Base-by-base conservation (phyloP, 2,888 invertebrate genomes). In the Stenchaetothrips biformis region DNA sequence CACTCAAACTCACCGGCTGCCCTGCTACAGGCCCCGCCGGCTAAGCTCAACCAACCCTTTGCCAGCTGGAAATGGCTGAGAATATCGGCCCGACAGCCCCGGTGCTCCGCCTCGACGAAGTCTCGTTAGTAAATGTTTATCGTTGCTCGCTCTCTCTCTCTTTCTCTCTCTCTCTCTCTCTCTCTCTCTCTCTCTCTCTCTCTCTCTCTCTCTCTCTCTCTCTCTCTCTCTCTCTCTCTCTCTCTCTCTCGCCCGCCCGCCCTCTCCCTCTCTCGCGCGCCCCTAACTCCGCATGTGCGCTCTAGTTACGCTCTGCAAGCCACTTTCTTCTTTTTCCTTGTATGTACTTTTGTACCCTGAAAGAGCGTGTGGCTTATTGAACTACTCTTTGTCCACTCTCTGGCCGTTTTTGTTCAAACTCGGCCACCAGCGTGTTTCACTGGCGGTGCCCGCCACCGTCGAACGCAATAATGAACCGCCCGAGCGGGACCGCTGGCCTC, bases 241-340 rank as follows among this genome's bases (percentile, higher is more conserved):
- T 62, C 62, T 62, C 62, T 62, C 62, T 62, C 62, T 62, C 62
- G 6, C n/a, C 18, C 62, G 8, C 37, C 67, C 67, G 13, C 74
- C 67, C 80, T 74, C 80, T 79, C 67, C 67, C 80, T 74, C 80
- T 79, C 80, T 74, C 80, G 37, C 21, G 27, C 25, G n/a, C n/a
- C n/a, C n/a, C n/a, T n/a, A 37, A 4, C 37, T 37, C 37, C 2
- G 37, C 37, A 37, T 37, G 37, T 37, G 37, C 37, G 37, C 37
- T 1, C 37, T 4, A 37, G 1, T 1, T 37, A 4, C 37, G 37
- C 37, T 37, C 37, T 1, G 37, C 37, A 4, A 37, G 37, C 37
- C 37, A 37, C 37, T 37, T 37, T 4, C 37, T 37, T 37, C 37
- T 37, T 37, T 37, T 37, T 37, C 37, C 37, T 37, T 37, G 2